phyloP scores from a whole-genome alignment of 2,888 invertebrate genomes.

The Antitype chi region DNA sequence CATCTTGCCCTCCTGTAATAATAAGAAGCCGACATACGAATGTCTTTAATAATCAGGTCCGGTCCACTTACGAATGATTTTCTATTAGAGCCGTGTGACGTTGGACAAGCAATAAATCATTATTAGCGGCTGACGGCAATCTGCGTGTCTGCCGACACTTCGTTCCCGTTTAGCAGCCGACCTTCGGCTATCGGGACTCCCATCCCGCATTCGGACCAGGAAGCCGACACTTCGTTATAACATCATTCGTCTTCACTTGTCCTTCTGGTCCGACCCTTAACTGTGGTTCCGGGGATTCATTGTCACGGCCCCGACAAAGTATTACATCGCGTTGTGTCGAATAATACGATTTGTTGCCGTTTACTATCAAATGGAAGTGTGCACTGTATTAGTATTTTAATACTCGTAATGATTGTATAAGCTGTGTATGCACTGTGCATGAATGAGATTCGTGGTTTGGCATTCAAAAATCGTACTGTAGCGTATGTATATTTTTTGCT shows the following conservation, averaged over 20 bases:
- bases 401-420: slow-evolving; percentile 14
- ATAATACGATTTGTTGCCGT: slow-evolving; percentile 22
- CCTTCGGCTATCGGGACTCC: slow-evolving; percentile 81
- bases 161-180: slow-evolving; percentile 84
- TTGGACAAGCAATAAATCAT: slow-evolving; percentile 85
- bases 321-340: slow-evolving; percentile 32
- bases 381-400: slow-evolving; percentile 21
- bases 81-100: slow-evolving; percentile 71
- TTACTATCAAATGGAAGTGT: slow-evolving; percentile 17
- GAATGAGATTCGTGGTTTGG: slow-evolving; percentile 16
- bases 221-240: slow-evolving; percentile 82
- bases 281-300: slow-evolving; percentile 71
- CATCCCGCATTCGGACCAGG: slow-evolving; percentile 79
- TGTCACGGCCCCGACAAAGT: slow-evolving; percentile 64
- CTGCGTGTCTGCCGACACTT: slow-evolving; percentile 79
- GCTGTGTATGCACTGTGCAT: background rate
- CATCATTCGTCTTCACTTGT: slow-evolving; percentile 78
- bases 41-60: slow-evolving; percentile 37
- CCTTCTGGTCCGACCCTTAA: slow-evolving; percentile 72
- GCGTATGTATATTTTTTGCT: slow-evolving; percentile 36
- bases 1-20: slow-evolving; percentile 89
- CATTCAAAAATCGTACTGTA: slow-evolving; percentile 41
- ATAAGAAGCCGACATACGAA: slow-evolving; percentile 44
- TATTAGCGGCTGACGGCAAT: slow-evolving; percentile 84
- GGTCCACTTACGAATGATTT: slow-evolving; percentile 63